Evolutionary conservation across 1,140 invertebrate species (phyloP), one percentile per base, ranked within the genome.

Genomic region (Microplitis mediator): DNA sequence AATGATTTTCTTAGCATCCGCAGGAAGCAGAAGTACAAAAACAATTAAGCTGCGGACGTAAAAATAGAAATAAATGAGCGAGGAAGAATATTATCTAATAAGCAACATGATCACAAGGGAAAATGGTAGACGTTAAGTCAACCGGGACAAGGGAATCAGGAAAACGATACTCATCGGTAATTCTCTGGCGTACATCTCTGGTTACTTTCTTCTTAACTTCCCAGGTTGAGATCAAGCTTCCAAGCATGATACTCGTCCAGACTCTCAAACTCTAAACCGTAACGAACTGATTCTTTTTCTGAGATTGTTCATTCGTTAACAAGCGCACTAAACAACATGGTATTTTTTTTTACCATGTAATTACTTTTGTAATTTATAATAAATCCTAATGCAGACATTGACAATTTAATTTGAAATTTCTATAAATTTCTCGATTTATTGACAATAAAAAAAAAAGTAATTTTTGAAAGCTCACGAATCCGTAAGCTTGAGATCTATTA

Each of bases 161-260:
- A 62, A 62, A 62, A 62, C 34, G 60, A 62, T 62, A 62, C 60
- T 62, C 60, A 62, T 62, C 60, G 60, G 32, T 34, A 62, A 62
- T 62, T 39, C 60, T 62, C 60, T n/a, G 32, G 32, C 60, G 60
- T 62, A 62, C 56, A 31, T 6, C 56, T 60, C 32, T 23, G 23
- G 56, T 60, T 62, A 62, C 60, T 62, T 36, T 36, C 8, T 31
- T 62, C 39, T 45, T 45, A 45, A 45, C 39, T 45, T 45, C 6
- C 23, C 23, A 9, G 39, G 39, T 45, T 11, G 39, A 45, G 39
- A 45, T 45, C 39, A 45, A 62, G 34, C 35, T 62, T 16, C 35
- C 34, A 36, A 36, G 60, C 32, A 62, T 31, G 14, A 34, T 39
- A 35, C 34, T n/a, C 35, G 6, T 45, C 39, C 6, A 45, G 39